Evolutionary conservation across 2,888 invertebrate genomes (phyloP), one percentile per base, ranked within the genome.

Genomic region (Trimorus sp.): DNA sequence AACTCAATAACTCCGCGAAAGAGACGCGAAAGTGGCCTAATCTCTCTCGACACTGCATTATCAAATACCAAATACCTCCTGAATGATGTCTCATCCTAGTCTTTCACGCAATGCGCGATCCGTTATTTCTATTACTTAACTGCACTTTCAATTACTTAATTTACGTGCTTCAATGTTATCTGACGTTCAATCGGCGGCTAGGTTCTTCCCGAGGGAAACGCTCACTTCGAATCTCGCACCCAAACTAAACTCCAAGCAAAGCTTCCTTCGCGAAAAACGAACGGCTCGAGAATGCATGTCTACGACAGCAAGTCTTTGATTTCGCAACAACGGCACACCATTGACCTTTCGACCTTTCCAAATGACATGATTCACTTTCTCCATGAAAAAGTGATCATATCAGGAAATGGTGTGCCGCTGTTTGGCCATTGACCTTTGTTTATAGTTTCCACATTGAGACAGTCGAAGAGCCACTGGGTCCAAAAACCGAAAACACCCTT

Each of bases 21-120:
- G 70, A 68, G 48, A 71, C 56, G 73, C 74, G 53, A 82, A 78
- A 65, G 60, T 78, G 78, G 82, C 82, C 78, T 82, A 82, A 82
- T 82, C 58, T 73, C 26, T 26, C 68, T 74, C 66, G 42, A 82
- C 71, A 75, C 74, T 53, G 62, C 60, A 78, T 73, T 26, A 26
- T 26, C 26, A 26, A 26, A 26, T 26, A 82, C 69, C 63, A 74
- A 78, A 74, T 16, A 58, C 42, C 73, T 12, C 59, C 70, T 68
- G 48, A 68, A 71, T 60, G 54, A 81, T 51, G 66, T 68, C 14
- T 73, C 38, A 68, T 76, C 58, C 78, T 78, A 65, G 63, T 74
- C 65, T 69, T 71, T 66, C 65, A 77, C 48, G 75, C 80, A 68
- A 71, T 71, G 59, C 69, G 74, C 62, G 68, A 70, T 70, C 45